Evolutionary conservation across 2,888 invertebrate species (phyloP).

Genomic region (Drosophila parthenogenetica): DNA sequence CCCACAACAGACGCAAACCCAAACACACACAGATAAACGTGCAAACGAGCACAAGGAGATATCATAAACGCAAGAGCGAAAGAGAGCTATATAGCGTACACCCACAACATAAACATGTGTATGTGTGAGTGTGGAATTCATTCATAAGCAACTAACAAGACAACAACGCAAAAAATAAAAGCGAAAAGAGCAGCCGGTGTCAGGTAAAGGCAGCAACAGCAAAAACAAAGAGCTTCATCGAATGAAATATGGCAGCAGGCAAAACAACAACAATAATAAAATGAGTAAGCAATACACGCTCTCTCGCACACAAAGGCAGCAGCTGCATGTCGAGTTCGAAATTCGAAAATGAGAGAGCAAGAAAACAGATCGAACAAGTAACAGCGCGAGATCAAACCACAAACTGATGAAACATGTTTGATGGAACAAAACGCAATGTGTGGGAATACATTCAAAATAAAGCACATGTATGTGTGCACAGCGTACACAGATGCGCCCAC

Average conservation of each 20-base stretch:
- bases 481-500: conserved; percentile 14
- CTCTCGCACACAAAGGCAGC: conserved; percentile 36
- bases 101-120: conserved; percentile 51
- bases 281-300: conserved; percentile 53
- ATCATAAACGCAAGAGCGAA: conserved; percentile 10
- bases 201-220: conserved; percentile 54
- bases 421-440: neutral
- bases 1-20: conserved; percentile 20
- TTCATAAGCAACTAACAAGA: conserved; percentile 63
- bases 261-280: conserved; percentile 31
- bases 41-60: conserved; percentile 11
- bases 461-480: neutral
- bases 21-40: neutral
- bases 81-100: conserved; percentile 35
- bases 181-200: conserved; percentile 69
- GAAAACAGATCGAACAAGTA: conserved; percentile 23
- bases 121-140: conserved; percentile 44
- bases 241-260: conserved; percentile 26
- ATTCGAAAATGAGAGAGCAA: conserved; percentile 49
- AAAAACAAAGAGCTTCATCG: conserved; percentile 41
- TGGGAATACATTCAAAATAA: neutral
- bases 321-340: conserved; percentile 62
- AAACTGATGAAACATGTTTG: conserved; percentile 5
- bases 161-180: conserved; percentile 31
- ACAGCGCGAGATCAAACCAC: conserved; percentile 31